Conservation (phyloP, 2,797 vertebrate species). For the Xerus rutilus region DNA sequence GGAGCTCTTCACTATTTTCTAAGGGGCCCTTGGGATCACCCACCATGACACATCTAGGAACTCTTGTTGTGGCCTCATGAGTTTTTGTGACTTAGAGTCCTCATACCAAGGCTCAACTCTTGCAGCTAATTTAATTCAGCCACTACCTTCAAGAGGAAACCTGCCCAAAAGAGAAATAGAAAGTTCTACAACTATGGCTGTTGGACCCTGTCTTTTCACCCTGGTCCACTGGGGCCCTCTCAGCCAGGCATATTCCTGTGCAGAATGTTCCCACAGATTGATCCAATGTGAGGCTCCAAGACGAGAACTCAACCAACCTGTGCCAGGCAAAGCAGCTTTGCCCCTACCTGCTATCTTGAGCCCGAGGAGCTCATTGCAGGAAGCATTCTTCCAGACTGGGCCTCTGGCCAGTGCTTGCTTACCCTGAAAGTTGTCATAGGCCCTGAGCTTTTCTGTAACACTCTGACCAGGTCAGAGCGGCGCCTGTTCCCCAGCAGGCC, state of each 20-base stretch:
- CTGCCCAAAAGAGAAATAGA: neutral
- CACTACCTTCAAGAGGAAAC: neutral
- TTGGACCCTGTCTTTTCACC: too few species aligned
- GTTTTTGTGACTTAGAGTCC: neutral
- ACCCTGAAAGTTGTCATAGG: neutral
- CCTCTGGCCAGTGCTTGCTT: neutral
- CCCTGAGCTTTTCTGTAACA: neutral
- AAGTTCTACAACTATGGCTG: accelerated
- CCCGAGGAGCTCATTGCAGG: neutral
- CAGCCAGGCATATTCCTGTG: neutral
- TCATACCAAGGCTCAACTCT: neutral
- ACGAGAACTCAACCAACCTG: neutral
- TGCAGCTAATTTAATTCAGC: neutral
- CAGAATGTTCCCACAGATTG: neutral
- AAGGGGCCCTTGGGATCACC: neutral
- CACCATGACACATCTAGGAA: neutral
- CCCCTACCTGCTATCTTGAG: neutral
- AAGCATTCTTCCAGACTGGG: neutral
- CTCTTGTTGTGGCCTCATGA: neutral
- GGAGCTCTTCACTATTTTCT: neutral
- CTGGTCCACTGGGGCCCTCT: neutral
- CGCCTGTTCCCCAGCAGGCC: neutral
- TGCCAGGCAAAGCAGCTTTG: accelerated
- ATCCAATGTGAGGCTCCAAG: neutral
- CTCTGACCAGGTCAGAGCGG: neutral